Evolutionary conservation across 2,113 vertebrate genomes (phyloP), one percentile per base, ranked within the genome.

Genomic region (Hipposideros armiger): DNA sequence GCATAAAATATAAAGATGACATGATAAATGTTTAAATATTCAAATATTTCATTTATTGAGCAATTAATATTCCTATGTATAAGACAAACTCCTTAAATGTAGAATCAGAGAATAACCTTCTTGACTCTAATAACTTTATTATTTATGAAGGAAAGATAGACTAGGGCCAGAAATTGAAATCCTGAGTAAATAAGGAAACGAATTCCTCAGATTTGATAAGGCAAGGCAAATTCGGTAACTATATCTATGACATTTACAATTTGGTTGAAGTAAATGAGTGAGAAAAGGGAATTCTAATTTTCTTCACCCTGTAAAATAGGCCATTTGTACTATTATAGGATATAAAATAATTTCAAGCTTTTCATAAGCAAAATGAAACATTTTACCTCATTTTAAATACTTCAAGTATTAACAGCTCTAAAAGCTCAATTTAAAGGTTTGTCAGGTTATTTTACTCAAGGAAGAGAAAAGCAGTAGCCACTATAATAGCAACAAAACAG

Each of bases 21-120:
- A 96, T 45, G 45, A 72, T 36, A 60, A 76, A 91, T 82, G 32
- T 78, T 92, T 92, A 92, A 74, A 73, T 56, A 74, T 50, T 67
- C 70, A 80, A 80, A 28, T 82, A 89, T 70, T 77, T 90, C 89
- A 90, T 36, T 92, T 84, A 92, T 4, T 69, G 58, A 87, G 19
- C 26, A 94, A 87, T 36, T 92, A 76, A 64, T 81, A 66, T 64
- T 40, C 11, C 14, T 67, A 52, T 42, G 7, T 60, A 58, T 56
- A 84, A 72, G 10, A 87, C 85, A 80, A n/a, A 32, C 66, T 70
- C 76, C 90, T 96, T 69, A 72, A 90, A 84, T 64, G 22, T 50
- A 9, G 20, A 84, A 90, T 86, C 52, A 94, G 80, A 97, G 30
- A 67, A 15, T 42, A 89, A 87, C 11, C 42, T 86, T 67, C 60